Percentiles rank a stretch among this genome's conserved stretches.
phyloP scores from a whole-genome alignment of 2,888 invertebrate genomes.

The Drosophila antonietae region DNA sequence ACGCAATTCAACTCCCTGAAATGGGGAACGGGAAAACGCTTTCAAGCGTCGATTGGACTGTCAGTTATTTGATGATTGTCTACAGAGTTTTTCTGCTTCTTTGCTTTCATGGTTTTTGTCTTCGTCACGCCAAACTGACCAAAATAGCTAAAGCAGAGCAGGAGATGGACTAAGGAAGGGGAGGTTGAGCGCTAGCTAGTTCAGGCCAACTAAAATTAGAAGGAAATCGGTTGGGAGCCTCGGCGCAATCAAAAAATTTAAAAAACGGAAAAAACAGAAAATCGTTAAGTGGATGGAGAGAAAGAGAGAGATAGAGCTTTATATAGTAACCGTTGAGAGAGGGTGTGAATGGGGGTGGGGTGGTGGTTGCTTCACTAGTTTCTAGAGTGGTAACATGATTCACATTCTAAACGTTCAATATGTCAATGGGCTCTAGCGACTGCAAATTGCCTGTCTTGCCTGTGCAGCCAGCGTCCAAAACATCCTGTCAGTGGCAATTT shows the following conservation, averaged over 20 bases:
- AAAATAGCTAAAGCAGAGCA: conserved; percentile 42
- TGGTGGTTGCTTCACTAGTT: no score
- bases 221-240: conserved; percentile 16
- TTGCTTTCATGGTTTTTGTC: conserved; percentile 31
- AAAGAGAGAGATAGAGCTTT: background rate
- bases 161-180: background rate
- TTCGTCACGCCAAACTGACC: conserved; percentile 57
- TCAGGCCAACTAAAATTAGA: conserved; percentile 41
- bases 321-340: background rate
- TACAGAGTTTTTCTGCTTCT: conserved; percentile 45
- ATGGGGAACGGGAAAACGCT: conserved; percentile 33
- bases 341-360: no score
- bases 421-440: conserved; percentile 29
- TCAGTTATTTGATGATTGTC: conserved; percentile 68
- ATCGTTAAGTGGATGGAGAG: conserved; percentile 6
- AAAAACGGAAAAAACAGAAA: conserved; percentile 13
- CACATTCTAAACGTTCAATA: conserved; percentile 25
- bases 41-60: conserved; percentile 64
- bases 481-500: conserved; percentile 35
- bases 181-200: background rate
- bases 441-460: conserved; percentile 26
- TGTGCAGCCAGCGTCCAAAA: conserved; percentile 17
- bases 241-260: conserved; percentile 40
- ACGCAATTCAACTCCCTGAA: conserved; percentile 26
- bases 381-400: conserved; percentile 11